Percentiles rank a stretch among this genome's conserved stretches.
phyloP scores from a whole-genome alignment of 2,113 vertebrate genomes.

The Microtus montanus region DNA sequence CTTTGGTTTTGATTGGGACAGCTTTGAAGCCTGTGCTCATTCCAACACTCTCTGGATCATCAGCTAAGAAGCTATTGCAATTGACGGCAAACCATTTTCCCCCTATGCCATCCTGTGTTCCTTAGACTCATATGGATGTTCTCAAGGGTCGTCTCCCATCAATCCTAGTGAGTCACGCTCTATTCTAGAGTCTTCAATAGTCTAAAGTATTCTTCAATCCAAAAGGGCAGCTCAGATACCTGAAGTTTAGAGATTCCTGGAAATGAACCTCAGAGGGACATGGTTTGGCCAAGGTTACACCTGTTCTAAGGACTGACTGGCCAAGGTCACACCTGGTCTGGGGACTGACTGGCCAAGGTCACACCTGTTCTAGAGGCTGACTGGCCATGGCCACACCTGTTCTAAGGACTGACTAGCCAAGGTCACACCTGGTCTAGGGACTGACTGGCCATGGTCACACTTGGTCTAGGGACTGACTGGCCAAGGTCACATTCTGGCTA shows the following conservation, averaged over 20 bases:
- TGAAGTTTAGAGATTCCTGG: not conserved
- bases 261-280: not conserved
- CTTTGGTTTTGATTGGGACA: not conserved
- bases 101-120: not conserved
- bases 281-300: not conserved
- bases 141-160: not conserved
- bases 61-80: not conserved
- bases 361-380: accelerated
- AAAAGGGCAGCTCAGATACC: not conserved
- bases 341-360: not conserved
- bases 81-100: not conserved
- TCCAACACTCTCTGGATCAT: not conserved
- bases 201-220: not conserved
- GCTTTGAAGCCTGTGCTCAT: not conserved
- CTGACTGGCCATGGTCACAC: not conserved
- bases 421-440: not conserved
- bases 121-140: not conserved
- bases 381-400: not conserved
- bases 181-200: not conserved
- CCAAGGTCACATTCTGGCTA: not conserved
- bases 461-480: not conserved
- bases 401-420: not conserved
- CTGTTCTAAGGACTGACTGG: not conserved
- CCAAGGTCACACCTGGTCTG: not conserved
- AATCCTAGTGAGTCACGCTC: not conserved